Evolutionary conservation across 2,113 vertebrate species (phyloP).

Genomic region (Eurypyga helias): DNA sequence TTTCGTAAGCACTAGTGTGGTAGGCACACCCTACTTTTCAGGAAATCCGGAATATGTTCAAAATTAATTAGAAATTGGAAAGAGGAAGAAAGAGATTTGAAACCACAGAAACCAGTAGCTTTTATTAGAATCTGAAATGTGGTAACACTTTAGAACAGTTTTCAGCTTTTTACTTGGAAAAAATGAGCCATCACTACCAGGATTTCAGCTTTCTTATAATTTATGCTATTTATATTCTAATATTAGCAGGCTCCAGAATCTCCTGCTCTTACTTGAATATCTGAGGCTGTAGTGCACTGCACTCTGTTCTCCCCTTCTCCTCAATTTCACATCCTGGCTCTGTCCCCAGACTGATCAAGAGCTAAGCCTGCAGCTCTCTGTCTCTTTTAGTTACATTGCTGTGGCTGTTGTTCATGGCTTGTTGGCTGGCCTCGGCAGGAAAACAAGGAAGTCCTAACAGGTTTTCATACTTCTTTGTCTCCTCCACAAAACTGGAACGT

Average conservation of each 20-base stretch:
- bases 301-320: not conserved
- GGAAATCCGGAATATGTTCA: not conserved
- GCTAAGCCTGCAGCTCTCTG: not conserved
- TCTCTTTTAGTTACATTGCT: not conserved
- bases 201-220: slow-evolving; percentile 10
- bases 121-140: slow-evolving; percentile 10
- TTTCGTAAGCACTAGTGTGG: not conserved
- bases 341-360: slow-evolving; percentile 6
- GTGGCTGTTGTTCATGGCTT: not conserved
- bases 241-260: slow-evolving; percentile 16
- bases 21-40: not conserved
- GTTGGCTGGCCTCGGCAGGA: not conserved
- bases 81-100: slow-evolving; percentile 12
- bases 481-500: not conserved
- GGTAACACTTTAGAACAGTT: not conserved
- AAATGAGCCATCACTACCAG: not conserved
- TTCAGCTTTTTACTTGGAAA: not conserved
- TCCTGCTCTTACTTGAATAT: slow-evolving; percentile 8
- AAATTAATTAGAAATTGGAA: not conserved
- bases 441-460: not conserved
- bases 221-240: slow-evolving; percentile 23
- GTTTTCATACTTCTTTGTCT: not conserved
- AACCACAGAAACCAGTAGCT: slow-evolving; percentile 26
- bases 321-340: slow-evolving; percentile 16
- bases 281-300: not conserved